Conservation (phyloP, 2,113 vertebrate species). For the Edolisoma coerulescens region DNA sequence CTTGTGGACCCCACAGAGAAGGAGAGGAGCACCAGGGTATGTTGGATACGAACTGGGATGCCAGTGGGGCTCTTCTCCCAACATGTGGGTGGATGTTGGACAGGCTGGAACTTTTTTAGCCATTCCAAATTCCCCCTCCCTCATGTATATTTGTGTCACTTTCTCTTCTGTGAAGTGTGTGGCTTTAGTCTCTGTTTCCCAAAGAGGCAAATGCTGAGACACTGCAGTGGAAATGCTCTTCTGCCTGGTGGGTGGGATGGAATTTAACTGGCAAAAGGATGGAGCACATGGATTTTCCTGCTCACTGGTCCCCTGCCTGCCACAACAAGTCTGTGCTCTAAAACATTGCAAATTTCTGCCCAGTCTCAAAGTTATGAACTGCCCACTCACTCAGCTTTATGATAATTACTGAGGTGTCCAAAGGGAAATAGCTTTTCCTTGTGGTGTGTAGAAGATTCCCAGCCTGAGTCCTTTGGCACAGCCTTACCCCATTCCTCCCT, state of each 20-base stretch:
- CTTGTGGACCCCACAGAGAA: background rate
- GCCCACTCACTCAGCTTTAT: background rate
- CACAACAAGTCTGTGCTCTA: background rate
- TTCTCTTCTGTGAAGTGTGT: background rate
- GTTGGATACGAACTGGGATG: background rate
- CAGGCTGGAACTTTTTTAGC: background rate
- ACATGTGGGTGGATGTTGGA: accelerated
- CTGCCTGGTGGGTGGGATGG: background rate
- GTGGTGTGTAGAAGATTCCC: background rate
- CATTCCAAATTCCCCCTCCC: background rate
- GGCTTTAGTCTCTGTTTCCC: background rate
- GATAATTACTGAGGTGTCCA: background rate
- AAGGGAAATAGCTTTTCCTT: background rate
- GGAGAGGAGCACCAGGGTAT: background rate
- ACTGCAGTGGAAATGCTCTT: background rate
- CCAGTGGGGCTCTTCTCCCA: background rate
- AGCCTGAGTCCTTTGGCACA: background rate
- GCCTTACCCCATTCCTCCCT: background rate
- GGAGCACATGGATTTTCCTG: background rate
- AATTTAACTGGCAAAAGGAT: background rate
- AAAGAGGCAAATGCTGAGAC: background rate
- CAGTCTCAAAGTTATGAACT: background rate
- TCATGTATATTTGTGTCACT: background rate
- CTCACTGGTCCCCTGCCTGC: background rate
- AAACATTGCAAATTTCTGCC: background rate